Percentiles rank a stretch among this genome's conserved stretches.
phyloP scores from a whole-genome alignment of 2,888 invertebrate genomes.

The Epinotia bilunana region DNA sequence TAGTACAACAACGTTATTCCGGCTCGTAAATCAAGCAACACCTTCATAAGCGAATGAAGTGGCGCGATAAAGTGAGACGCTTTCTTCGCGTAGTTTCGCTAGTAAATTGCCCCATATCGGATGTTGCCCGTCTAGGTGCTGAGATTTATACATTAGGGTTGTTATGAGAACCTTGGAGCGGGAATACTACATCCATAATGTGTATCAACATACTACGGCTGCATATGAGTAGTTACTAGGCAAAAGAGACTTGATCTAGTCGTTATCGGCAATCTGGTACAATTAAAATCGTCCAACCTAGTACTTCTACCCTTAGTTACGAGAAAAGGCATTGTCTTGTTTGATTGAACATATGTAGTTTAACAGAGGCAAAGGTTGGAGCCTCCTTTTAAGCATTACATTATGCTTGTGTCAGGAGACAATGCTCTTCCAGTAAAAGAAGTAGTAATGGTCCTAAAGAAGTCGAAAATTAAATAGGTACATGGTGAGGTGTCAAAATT shows the following conservation, averaged over 20 bases:
- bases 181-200: neutral
- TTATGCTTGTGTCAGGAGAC: too few species aligned
- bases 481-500: too few species aligned
- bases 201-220: neutral
- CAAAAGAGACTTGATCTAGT: neutral
- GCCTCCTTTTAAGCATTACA: too few species aligned
- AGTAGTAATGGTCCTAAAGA: too few species aligned
- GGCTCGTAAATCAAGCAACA: slow-evolving; percentile 53
- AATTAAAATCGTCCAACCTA: too few species aligned
- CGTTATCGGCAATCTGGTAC: too few species aligned
- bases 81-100: slow-evolving; percentile 41
- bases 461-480: too few species aligned
- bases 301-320: too few species aligned
- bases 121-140: slow-evolving; percentile 47
- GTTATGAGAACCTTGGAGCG: slow-evolving; percentile 19
- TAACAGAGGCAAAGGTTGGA: too few species aligned
- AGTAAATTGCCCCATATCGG: slow-evolving; percentile 48
- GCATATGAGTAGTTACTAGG: neutral
- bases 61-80: slow-evolving; percentile 47
- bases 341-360: too few species aligned
- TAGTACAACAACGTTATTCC: slow-evolving; percentile 51
- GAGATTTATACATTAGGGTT: slow-evolving; percentile 43
- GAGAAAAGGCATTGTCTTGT: too few species aligned
- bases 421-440: too few species aligned
- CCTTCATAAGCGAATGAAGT: slow-evolving; percentile 48